Evolutionary conservation across 2,113 vertebrate genomes (phyloP).

Genomic region (Corythornis vintsioides): DNA sequence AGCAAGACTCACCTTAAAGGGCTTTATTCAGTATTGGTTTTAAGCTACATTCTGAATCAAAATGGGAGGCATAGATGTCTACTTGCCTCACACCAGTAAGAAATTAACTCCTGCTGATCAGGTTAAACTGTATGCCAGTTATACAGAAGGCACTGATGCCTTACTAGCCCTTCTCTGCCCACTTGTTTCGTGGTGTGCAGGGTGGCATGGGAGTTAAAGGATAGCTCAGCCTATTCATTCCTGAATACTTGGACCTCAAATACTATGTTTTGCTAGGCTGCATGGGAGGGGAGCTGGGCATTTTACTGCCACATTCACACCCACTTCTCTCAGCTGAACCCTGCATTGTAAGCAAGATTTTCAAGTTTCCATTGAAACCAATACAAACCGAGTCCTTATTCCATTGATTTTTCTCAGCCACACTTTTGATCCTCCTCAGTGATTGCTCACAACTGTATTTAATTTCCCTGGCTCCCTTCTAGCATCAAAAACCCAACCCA

Average conservation of each 20-base stretch:
- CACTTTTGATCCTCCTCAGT: background rate
- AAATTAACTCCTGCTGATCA: background rate
- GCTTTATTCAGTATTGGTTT: background rate
- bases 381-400: background rate
- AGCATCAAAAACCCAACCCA: background rate
- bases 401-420: background rate
- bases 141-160: background rate
- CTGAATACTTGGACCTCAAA: background rate
- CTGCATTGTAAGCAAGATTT: background rate
- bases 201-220: background rate
- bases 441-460: background rate
- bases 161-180: background rate
- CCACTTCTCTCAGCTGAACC: background rate
- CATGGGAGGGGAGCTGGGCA: background rate
- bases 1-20: background rate
- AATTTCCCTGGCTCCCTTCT: background rate
- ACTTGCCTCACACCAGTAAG: background rate
- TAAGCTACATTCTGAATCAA: background rate
- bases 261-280: background rate
- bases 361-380: background rate
- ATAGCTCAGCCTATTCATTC: background rate
- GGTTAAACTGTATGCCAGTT: background rate
- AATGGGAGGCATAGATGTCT: background rate
- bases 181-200: background rate
- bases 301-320: background rate